These are phyloP conservation scores for Naso thynnoides DNA, from an alignment of 2,797 vertebrate species.

Conservation along the genomic window DNA sequence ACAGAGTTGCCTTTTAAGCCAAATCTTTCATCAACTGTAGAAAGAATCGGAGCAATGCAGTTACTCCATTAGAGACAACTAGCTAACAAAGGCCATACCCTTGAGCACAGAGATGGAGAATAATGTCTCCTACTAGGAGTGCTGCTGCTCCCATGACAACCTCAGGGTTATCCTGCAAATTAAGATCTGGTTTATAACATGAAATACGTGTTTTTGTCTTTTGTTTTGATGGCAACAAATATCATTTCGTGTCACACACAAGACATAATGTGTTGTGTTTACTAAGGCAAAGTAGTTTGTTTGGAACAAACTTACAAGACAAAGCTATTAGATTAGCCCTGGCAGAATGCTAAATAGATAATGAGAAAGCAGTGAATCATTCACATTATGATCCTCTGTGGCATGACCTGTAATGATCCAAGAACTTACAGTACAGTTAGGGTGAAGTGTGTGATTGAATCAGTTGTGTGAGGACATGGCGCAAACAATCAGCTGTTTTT, in stretches of 20 bases:
- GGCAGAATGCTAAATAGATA: slow-evolving; percentile 20
- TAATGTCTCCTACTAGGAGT: slow-evolving; percentile 46
- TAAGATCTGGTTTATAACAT: slow-evolving; percentile 20
- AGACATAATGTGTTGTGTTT: not conserved
- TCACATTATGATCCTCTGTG: not conserved
- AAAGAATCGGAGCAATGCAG: slow-evolving; percentile 25
- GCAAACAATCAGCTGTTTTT: not conserved
- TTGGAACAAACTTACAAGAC: slow-evolving; percentile 2
- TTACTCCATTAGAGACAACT: slow-evolving; percentile 37
- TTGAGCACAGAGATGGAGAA: slow-evolving; percentile 35
- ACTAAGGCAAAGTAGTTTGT: not conserved
- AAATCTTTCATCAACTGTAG: not conserved
- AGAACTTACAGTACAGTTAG: not conserved
- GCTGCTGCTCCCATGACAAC: slow-evolving; percentile 46
- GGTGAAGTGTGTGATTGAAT: slow-evolving; percentile 11
- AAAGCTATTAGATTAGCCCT: slow-evolving; percentile 26
- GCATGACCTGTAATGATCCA: not conserved
- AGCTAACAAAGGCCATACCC: slow-evolving; percentile 40
- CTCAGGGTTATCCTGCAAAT: slow-evolving; percentile 16
- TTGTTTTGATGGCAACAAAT: not conserved
- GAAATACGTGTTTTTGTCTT: not conserved
- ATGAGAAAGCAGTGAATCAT: slow-evolving; percentile 22
- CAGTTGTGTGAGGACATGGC: slow-evolving; percentile 1
- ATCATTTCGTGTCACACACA: not conserved
- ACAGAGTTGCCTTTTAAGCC: slow-evolving; percentile 4